Conservation (phyloP, 2,888 invertebrate species). For the Neoscelio sp. region DNA sequence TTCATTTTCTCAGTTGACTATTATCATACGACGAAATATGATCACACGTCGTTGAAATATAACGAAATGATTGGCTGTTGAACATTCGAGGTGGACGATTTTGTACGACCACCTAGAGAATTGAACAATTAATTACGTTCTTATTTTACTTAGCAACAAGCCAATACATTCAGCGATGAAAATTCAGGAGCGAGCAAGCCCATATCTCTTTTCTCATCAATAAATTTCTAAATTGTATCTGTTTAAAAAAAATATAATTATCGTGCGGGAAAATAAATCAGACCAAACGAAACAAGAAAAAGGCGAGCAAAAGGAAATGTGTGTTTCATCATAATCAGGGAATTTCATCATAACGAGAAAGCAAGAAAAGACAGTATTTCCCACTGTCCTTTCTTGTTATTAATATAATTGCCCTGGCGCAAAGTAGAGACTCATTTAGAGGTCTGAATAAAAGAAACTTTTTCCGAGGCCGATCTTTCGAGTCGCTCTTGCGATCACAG, state of each 20-base stretch:
- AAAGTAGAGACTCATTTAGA: constrained; percentile 50
- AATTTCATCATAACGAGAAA: constrained; percentile 59
- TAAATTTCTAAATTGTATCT: not conserved
- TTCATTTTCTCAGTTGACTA: too few species aligned
- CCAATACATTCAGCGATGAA: too few species aligned
- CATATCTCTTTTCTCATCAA: too few species aligned
- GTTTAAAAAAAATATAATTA: too few species aligned
- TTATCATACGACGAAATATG: too few species aligned
- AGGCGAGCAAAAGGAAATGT: constrained; percentile 40
- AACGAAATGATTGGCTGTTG: too few species aligned
- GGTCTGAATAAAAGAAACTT: constrained; percentile 51
- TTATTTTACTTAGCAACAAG: too few species aligned
- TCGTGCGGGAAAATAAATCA: constrained; percentile 50
- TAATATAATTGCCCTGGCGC: constrained; percentile 72
- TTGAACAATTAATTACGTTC: too few species aligned
- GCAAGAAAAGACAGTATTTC: constrained; percentile 56
- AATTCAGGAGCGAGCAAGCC: too few species aligned
- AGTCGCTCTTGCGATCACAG: constrained; percentile 41
- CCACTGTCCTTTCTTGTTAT: constrained; percentile 70
- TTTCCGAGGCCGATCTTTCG: constrained; percentile 48
- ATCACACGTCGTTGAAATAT: too few species aligned
- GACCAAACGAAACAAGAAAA: constrained; percentile 31
- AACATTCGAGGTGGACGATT: too few species aligned
- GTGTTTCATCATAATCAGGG: constrained; percentile 58
- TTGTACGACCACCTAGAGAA: too few species aligned